Base-by-base conservation (phyloP, 2,888 invertebrate species). In the Diaperis boleti region DNA sequence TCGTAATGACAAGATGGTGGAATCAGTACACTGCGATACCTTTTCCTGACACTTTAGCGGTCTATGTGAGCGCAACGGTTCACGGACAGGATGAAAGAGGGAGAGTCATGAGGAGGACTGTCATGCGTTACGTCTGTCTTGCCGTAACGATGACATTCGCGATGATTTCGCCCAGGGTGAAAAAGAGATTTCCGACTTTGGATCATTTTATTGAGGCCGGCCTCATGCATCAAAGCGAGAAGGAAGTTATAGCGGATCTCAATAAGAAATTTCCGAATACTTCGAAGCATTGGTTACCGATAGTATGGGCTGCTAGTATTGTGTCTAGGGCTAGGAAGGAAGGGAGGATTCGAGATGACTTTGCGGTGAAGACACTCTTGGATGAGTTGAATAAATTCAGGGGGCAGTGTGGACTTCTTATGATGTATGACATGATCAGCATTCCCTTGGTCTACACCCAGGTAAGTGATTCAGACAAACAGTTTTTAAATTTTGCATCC, bases 1-100 rank as follows among this genome's bases (percentile, higher is more conserved):
- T 96, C 69, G 95, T 96, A 47, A 95, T 96, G 89, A 92, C 91
- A 60, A 86, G 96, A 73, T 96, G 96, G 96, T 94, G 94, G 94
- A 89, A 85, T 78, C 94, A 94, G 79, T 94, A 93, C 78, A 89
- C 87, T 56, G 77, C 83, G 6, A 93, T 94, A 73, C 94, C 95
- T 1, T 93, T 92, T 90, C 94, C 94, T 0, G 94, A 95, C 83
- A 89, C 92, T 8, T 87, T 92, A 52, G 93, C 92, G 3, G 92
- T 94, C n/a, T 93, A 92, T 79, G 91, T 94, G 67, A 92, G 92
- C 73, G 89, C 92, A 26, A 91, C 91, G 74, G 87, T 93, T 62
- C 92, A 92, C 76, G 93, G 93, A 26, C 92, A 91, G 89, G 92
- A 93, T 78, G 93, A 92, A 78, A 86, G 92, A 64, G 92, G 92